Evolutionary conservation across 2,888 invertebrate genomes (phyloP).

Genomic region (Cremastobaeus sp.): DNA sequence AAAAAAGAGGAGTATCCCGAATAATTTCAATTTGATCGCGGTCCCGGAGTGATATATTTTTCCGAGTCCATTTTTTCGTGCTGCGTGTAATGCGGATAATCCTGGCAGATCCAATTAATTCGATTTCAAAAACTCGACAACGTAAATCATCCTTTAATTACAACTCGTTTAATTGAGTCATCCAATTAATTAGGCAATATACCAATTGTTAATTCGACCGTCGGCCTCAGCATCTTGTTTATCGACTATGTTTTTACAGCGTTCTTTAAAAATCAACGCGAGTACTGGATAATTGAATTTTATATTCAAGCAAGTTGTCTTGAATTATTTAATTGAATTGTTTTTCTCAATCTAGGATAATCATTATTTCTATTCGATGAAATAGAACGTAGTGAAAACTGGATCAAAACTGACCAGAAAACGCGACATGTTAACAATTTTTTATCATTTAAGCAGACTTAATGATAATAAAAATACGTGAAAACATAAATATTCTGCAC

Average conservation of each 20-base stretch:
- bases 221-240: constrained; percentile 37
- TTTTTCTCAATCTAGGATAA: too few relatives aligned
- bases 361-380: too few relatives aligned
- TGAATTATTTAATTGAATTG: too few relatives aligned
- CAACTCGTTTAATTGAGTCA: constrained; percentile 40
- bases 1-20: constrained; percentile 35
- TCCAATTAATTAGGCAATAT: constrained; percentile 45
- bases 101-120: constrained; percentile 23
- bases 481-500: too few relatives aligned
- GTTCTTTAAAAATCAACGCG: constrained; percentile 27
- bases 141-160: constrained; percentile 48
- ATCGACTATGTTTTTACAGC: constrained; percentile 41
- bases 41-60: constrained; percentile 11
- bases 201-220: constrained; percentile 22
- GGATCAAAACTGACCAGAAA: too few relatives aligned
- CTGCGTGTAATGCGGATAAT: constrained; percentile 4
- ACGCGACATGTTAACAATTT: too few relatives aligned
- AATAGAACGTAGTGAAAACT: too few relatives aligned
- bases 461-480: too few relatives aligned
- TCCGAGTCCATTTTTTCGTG: neutral
- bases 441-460: too few relatives aligned
- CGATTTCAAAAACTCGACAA: constrained; percentile 32
- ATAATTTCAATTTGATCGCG: constrained; percentile 35
- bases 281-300: constrained; percentile 23
- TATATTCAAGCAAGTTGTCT: too few relatives aligned